These are phyloP conservation scores for Pithecia hirsuta DNA, from an alignment of 2,797 vertebrate genomes.

Conservation along the genomic window DNA sequence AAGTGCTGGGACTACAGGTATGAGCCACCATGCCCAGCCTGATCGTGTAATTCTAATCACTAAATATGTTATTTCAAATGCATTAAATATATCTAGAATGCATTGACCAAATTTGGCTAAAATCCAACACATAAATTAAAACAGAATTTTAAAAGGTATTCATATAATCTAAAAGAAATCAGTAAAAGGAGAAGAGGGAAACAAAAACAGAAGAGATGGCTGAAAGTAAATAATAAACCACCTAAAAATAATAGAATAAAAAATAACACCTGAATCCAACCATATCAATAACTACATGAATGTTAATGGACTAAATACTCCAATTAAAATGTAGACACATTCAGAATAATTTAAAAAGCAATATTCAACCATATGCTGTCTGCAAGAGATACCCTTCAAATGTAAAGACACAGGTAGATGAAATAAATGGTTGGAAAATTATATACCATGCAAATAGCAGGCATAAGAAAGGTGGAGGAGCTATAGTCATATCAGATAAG, in stretches of 20 bases:
- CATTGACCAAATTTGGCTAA: background rate
- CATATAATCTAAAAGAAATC: background rate
- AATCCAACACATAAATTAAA: background rate
- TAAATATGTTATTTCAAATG: background rate
- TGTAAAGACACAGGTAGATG: background rate
- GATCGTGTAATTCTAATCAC: background rate
- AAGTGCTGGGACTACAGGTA: background rate
- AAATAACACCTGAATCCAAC: background rate
- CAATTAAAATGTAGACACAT: background rate
- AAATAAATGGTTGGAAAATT: slow-evolving; percentile 1
- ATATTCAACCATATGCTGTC: background rate
- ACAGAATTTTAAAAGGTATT: background rate
- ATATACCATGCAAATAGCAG: background rate
- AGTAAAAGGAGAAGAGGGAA: background rate
- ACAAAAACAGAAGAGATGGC: background rate
- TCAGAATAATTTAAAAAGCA: background rate
- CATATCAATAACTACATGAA: background rate
- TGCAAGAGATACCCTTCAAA: slow-evolving; percentile 2
- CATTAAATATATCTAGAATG: slow-evolving; percentile 5
- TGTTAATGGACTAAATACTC: background rate
- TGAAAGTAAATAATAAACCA: background rate
- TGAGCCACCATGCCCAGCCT: background rate
- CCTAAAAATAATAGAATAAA: background rate
- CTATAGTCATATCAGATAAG: background rate
- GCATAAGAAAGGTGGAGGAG: background rate